These are phyloP conservation scores for Glyptemys insculpta DNA, from an alignment of 2,797 vertebrate species.

Conservation along the genomic window DNA sequence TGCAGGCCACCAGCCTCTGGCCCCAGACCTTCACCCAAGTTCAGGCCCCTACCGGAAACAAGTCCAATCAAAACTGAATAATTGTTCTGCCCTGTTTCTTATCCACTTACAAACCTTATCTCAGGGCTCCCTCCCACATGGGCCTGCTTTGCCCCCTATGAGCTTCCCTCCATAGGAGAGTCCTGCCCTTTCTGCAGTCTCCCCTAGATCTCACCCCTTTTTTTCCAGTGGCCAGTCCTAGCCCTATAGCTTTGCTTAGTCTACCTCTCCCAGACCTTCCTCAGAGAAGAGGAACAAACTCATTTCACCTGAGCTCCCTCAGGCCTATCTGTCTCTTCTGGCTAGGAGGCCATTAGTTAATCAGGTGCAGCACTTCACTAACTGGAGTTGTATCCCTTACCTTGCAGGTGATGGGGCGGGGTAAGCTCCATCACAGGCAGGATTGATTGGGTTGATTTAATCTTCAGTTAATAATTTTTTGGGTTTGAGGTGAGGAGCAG, in stretches of 20 bases:
- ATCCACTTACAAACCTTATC: background rate
- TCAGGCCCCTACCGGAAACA: background rate
- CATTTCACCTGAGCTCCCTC: background rate
- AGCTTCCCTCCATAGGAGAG: background rate
- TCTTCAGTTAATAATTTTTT: background rate
- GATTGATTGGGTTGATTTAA: background rate
- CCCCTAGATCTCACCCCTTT: background rate
- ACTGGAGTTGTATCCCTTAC: background rate
- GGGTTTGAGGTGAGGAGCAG: background rate
- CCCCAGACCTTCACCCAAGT: background rate
- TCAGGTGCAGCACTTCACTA: background rate
- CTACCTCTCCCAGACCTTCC: background rate
- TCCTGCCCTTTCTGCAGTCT: background rate
- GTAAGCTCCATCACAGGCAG: too few relatives aligned
- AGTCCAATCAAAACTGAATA: background rate
- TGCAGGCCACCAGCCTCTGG: too few relatives aligned
- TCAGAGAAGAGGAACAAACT: too few relatives aligned
- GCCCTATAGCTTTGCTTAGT: background rate
- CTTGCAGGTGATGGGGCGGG: too few relatives aligned
- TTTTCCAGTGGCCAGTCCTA: background rate
- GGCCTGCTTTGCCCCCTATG: too few relatives aligned
- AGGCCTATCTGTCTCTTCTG: background rate
- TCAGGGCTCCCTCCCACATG: background rate
- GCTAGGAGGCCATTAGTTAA: too few relatives aligned
- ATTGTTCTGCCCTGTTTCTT: background rate